phyloP scores from a whole-genome alignment of 2,888 invertebrate species.

The Cantharis flavilabris region DNA sequence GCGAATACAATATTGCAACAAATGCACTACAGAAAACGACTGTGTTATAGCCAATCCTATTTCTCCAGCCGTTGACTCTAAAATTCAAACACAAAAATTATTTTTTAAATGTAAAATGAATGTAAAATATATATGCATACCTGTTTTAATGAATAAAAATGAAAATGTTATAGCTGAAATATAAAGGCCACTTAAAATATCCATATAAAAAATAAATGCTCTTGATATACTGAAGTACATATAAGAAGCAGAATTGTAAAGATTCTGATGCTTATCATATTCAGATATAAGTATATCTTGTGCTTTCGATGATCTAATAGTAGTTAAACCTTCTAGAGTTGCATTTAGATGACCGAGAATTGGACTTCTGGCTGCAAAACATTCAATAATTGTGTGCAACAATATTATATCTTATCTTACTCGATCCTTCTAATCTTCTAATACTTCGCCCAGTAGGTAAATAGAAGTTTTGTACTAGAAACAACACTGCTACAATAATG shows the following conservation, averaged over 20 bases:
- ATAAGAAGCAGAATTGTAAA: constrained; percentile 47
- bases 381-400: too few relatives aligned
- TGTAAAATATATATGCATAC: constrained; percentile 6
- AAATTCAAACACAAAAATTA: background rate
- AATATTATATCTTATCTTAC: constrained; percentile 45
- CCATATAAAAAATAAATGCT: constrained; percentile 47
- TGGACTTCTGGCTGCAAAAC: constrained; percentile 35
- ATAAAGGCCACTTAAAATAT: constrained; percentile 43
- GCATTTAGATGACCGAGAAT: constrained; percentile 51
- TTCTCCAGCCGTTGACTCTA: too few relatives aligned
- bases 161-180: constrained; percentile 29
- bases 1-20: too few relatives aligned
- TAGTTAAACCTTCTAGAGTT: constrained; percentile 50
- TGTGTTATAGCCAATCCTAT: too few relatives aligned
- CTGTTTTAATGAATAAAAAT: constrained; percentile 23
- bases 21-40: too few relatives aligned
- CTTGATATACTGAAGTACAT: constrained; percentile 43
- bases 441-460: constrained; percentile 58
- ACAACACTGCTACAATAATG: too few relatives aligned
- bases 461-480: too few relatives aligned
- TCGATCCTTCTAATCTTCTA: constrained; percentile 69
- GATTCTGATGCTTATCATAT: constrained; percentile 50
- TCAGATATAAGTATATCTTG: constrained; percentile 45
- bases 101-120: background rate
- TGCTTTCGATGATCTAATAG: constrained; percentile 48